These are phyloP conservation scores for Chelon labrosus DNA, from an alignment of 2,797 vertebrate genomes.

Conservation along the genomic window DNA sequence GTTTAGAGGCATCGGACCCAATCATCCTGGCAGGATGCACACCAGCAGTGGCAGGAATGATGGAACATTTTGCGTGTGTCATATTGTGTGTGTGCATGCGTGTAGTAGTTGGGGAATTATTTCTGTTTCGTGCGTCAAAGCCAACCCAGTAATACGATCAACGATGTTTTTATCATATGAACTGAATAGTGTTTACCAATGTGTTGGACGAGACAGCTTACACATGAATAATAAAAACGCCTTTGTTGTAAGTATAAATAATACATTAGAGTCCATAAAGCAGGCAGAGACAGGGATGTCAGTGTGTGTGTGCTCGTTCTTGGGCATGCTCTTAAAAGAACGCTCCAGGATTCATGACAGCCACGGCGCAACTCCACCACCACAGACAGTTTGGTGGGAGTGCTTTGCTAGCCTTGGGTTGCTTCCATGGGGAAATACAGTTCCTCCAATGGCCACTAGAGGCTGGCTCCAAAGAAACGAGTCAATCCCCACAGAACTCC, in stretches of 20 bases:
- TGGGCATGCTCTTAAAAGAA: conserved; percentile 2
- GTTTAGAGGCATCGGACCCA: conserved; percentile 57
- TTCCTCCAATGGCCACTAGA: too few relatives aligned
- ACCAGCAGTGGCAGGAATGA: conserved; percentile 44
- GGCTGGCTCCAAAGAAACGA: too few relatives aligned
- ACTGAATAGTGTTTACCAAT: conserved; percentile 35
- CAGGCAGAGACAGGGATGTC: background rate
- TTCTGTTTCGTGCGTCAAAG: conserved; percentile 41
- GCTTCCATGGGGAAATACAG: too few relatives aligned
- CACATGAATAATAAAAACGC: conserved; percentile 40
- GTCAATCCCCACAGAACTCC: too few relatives aligned
- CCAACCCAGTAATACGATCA: conserved; percentile 41
- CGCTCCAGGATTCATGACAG: background rate
- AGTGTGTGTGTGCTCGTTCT: conserved; percentile 8
- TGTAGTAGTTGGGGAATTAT: conserved; percentile 29
- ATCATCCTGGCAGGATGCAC: conserved; percentile 64
- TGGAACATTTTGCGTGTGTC: conserved; percentile 35
- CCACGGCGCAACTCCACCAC: background rate
- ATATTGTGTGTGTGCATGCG: background rate
- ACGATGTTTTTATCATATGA: conserved; percentile 52
- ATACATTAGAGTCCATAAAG: background rate
- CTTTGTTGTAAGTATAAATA: conserved; percentile 41
- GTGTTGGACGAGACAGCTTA: background rate
- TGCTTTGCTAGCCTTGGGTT: too few relatives aligned
- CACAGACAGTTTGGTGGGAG: too few relatives aligned